Evolutionary conservation across 2,797 vertebrate genomes (phyloP).

Genomic region (Hipposideros larvatus): DNA sequence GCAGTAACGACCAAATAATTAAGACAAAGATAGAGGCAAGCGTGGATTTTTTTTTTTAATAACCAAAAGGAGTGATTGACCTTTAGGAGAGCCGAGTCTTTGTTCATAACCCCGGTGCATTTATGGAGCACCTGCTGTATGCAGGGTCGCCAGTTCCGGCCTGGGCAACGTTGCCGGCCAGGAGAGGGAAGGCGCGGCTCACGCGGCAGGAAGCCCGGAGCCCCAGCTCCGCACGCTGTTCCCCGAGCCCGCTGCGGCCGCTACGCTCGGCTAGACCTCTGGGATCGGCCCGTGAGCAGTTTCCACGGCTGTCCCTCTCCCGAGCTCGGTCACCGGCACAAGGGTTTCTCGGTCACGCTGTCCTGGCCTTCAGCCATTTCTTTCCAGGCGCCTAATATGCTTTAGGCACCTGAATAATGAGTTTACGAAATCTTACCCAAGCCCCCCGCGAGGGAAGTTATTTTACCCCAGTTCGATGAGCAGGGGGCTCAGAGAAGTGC

Average conservation of each 20-base stretch:
- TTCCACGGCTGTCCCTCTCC: background rate
- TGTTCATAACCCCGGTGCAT: background rate
- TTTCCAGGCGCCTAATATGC: background rate
- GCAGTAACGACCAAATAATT: no score
- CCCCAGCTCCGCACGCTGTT: background rate
- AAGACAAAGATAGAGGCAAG: background rate
- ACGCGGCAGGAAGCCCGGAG: accelerated
- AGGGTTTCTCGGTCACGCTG: background rate
- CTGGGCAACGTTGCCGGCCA: background rate
- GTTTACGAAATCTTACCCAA: background rate
- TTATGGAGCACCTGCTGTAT: background rate
- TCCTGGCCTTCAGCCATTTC: background rate
- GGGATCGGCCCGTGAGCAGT: accelerated
- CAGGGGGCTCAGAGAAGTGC: background rate
- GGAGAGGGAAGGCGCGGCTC: background rate
- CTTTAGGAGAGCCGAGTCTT: background rate
- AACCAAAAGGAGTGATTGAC: accelerated
- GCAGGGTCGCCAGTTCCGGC: background rate
- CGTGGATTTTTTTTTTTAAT: no score
- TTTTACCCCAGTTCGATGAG: background rate
- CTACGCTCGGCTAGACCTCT: accelerated
- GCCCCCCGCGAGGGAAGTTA: background rate
- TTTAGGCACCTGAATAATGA: background rate
- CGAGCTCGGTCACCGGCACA: background rate
- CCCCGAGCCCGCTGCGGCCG: accelerated